Base-by-base conservation (phyloP, 2,888 invertebrate species). In the Slavum lentiscoides region DNA sequence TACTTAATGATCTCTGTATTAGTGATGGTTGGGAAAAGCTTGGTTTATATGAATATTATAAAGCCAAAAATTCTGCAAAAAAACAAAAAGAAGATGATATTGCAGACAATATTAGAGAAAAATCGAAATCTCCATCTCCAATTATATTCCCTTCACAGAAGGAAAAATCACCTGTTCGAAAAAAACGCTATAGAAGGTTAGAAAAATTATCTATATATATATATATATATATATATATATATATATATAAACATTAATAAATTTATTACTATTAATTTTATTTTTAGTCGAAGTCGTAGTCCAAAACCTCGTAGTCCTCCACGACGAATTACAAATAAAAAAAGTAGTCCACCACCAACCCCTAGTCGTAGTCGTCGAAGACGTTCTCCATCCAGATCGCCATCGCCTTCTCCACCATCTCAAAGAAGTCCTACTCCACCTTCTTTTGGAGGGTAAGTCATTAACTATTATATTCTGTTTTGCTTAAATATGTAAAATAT, bases 11-110 rank as follows among this genome's bases (percentile, higher is more conserved):
- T 73, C 49, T 49, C 66, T 62, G 8, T 61, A 21, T 74, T 75
- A 85, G 85, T 87, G 98, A 98, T 87, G 98, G 98, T 53, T 99
- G 98, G 98, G 99, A 99, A 87, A 96, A 96, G 87, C 89, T 98
- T 85, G 98, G 97, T 83, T 89, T 99, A 80, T 97, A 97, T 87
- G 98, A 99, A 88, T 99, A 97, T 88, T 98, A 96, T 88, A 96
- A 96, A 88, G 95, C 96, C 9, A 99, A 98, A 88, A 94, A 96
- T 87, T 91, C 92, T 82, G 96, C 97, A 2, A 91, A 92, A 84
- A 95, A 94, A 86, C 91, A 93, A 85, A 96, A 95, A 86, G 94
- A 95, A 85, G 94, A 95, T 83, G 93, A 93, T 76, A 91, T 95
- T 81, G 89, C 89, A 30, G 89, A 90, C 74, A 95, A 95, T 21